Conservation (phyloP, 2,113 vertebrate species). For the Syrrhaptes paradoxus region DNA sequence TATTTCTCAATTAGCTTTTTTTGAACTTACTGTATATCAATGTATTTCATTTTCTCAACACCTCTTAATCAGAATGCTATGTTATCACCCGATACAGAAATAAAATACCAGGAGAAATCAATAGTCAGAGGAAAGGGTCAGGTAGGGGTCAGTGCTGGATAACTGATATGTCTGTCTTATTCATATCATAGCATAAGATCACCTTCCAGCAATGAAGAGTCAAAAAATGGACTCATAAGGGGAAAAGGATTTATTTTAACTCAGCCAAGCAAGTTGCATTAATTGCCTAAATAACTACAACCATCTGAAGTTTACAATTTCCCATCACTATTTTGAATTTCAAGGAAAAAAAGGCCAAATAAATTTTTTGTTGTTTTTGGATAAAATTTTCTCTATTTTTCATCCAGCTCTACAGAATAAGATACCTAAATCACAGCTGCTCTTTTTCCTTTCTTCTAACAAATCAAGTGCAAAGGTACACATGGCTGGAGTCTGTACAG, state of each 20-base stretch:
- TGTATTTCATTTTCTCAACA: not conserved
- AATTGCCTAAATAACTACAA: not conserved
- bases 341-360: not conserved
- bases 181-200: not conserved
- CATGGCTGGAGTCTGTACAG: rapidly evolving
- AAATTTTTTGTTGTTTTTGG: not conserved
- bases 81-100: not conserved
- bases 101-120: conserved; percentile 6
- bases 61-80: not conserved
- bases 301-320: not conserved
- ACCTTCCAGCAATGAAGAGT: not conserved
- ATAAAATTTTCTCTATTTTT: not conserved
- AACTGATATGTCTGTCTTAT: not conserved
- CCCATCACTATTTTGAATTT: not conserved
- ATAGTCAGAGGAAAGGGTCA: not conserved
- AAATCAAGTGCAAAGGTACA: not conserved
- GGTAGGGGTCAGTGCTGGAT: not conserved
- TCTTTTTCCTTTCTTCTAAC: not conserved
- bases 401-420: not conserved
- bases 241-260: not conserved
- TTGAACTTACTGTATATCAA: not conserved
- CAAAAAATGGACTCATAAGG: not conserved
- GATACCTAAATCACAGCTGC: not conserved
- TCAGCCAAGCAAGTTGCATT: not conserved
- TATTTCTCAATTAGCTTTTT: not conserved